Evolutionary conservation across 2,888 invertebrate species (phyloP).

Genomic region (Ochlodes sylvanus): DNA sequence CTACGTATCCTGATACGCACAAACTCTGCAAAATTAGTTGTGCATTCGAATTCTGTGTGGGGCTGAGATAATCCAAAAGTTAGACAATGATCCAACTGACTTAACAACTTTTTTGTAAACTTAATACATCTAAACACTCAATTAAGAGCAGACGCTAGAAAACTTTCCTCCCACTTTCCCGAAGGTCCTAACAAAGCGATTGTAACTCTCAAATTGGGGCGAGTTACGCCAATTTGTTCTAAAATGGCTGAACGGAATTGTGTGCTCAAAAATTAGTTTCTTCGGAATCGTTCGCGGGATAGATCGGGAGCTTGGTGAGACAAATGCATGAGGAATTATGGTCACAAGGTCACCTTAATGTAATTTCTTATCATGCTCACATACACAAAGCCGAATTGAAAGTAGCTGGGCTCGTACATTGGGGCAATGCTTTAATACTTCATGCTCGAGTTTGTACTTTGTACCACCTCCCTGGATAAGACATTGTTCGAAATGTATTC

Average conservation of each 20-base stretch:
- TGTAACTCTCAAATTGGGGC: constrained; percentile 27
- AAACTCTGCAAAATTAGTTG: too few relatives aligned
- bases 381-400: too few relatives aligned
- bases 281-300: constrained; percentile 23
- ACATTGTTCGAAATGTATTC: too few relatives aligned
- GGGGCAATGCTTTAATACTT: too few relatives aligned
- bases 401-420: too few relatives aligned
- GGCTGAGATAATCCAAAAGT: too few relatives aligned
- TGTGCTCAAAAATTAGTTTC: constrained; percentile 33
- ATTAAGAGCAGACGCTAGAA: constrained; percentile 2
- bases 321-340: neutral
- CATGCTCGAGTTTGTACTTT: too few relatives aligned
- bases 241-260: constrained; percentile 30
- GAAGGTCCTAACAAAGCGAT: constrained; percentile 19
- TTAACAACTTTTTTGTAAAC: constrained; percentile 1
- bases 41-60: too few relatives aligned
- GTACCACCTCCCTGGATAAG: too few relatives aligned
- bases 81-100: neutral
- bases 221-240: constrained; percentile 33
- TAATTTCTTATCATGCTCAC: too few relatives aligned
- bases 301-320: constrained; percentile 8
- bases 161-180: constrained; percentile 4
- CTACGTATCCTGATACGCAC: too few relatives aligned
- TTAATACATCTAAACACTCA: constrained; percentile 24
- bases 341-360: too few relatives aligned